Evolutionary conservation across 2,113 vertebrate genomes (phyloP), one percentile per base, ranked within the genome.

Genomic region (Gopherus flavomarginatus): DNA sequence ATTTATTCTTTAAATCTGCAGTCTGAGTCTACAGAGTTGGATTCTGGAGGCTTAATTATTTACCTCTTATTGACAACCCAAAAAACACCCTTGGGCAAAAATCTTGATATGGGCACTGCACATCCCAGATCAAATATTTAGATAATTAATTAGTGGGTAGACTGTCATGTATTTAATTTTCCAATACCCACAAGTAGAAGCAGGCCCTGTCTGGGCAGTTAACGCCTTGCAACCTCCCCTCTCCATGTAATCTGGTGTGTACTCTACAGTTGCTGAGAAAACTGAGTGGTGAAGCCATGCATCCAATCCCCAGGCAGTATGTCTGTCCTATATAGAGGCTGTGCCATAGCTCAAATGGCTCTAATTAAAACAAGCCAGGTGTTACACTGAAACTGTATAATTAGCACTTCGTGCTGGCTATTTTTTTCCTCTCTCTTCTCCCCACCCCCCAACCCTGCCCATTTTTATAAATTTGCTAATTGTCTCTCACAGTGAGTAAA

Each of bases 331-430:
- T 59, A 59, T 31, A 53, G 84, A 91, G 90, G 72, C 94, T 90
- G 57, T 72, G 38, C 90, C 83, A 82, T 89, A 91, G 35, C 91
- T 96, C 97, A 97, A 96, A 95, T 13, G 62, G 96, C 92, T 94
- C 93, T 96, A 96, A 98, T 97, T 95, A 97, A 97, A 98, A 88
- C 96, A 98, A 98, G 97, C 97, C 98, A 98, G 98, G 98, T 98
- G 97, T 97, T 98, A 93, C 27, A 69, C 90, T 96, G 97, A 97
- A 98, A 97, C 97, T 97, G 86, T 97, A 89, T 98, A 98, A 98
- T 98, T 98, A 98, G 97, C 95, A 95, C 96, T 97, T 97, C 92
- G 86, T 98, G 97, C 97, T 97, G 96, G 97, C 87, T 90, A 49
- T 95, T 97, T 90, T 86, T 91, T 89, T 27, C 42, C 47, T 86